Conservation (phyloP, 2,113 vertebrate genomes). For the Sinosuthora webbiana region DNA sequence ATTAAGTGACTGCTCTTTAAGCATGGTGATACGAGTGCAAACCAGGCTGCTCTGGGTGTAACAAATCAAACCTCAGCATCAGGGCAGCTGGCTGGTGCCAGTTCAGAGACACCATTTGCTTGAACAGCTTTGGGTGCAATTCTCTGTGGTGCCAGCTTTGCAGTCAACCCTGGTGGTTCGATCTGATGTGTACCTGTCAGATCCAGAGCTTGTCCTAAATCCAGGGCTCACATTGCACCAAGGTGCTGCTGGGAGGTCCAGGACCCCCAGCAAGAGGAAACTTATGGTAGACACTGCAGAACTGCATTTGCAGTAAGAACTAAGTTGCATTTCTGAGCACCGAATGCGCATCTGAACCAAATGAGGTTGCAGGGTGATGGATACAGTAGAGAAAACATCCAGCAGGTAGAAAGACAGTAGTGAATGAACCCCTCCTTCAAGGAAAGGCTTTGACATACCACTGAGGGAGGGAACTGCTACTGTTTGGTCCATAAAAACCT, state of each 20-base stretch:
- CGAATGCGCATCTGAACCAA: neutral
- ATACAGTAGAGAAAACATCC: neutral
- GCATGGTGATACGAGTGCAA: conserved; percentile 15
- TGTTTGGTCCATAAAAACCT: conserved; percentile 21
- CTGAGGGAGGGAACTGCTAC: conserved; percentile 13
- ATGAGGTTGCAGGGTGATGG: rapidly evolving
- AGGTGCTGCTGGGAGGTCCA: neutral
- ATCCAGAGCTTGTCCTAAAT: neutral
- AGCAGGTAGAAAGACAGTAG: neutral
- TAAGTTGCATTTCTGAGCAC: neutral
- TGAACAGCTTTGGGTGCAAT: neutral
- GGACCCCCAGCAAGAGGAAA: neutral
- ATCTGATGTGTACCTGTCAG: neutral
- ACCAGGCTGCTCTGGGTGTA: conserved; percentile 36
- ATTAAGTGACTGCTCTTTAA: conserved; percentile 42
- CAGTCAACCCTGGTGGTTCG: neutral
- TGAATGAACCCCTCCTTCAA: neutral
- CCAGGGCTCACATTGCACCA: neutral
- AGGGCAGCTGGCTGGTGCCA: neutral
- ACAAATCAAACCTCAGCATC: conserved; percentile 11
- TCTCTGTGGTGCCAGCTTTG: neutral
- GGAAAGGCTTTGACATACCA: neutral
- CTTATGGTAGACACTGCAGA: neutral
- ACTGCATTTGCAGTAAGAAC: neutral
- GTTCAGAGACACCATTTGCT: neutral